Evolutionary conservation across 2,113 vertebrate species (phyloP), one percentile per base, ranked within the genome.

Genomic region (Pollimyrus isidori): DNA sequence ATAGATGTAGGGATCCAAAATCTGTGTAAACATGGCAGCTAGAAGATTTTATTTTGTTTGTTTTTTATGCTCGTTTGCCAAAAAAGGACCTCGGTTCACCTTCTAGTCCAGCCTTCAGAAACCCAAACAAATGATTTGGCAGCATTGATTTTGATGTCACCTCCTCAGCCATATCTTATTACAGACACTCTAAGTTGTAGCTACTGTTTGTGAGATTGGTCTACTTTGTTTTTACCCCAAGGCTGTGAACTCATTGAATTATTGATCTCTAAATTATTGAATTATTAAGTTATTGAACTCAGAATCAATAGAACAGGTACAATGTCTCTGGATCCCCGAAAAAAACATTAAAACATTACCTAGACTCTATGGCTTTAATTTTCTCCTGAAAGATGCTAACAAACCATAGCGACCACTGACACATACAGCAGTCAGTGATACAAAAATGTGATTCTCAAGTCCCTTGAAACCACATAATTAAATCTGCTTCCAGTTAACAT

Each of bases 31-130:
- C 50, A 88, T 13, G 53, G 52, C 23, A 46, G 50, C 80, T 35
- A 23, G 49, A 84, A 89, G 88, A 89, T 84, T 82, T 88, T 83
- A 39, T 83, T 82, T 73, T 82, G 88, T 88, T 76, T 88, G 69
- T 88, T 73, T 88, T 88, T 48, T 35, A 42, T 50, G 4, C 39
- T 23, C n/a, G 76, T 49, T 46, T 42, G 39, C 76, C 39, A 53
- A 84, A 84, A 82, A 53, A n/a, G 69, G 73, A 62, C 52, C 88
- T 80, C 39, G 17, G 17, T 87, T 53, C 39, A 42, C 30, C 76
- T 23, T 52, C 10, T 23, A 58, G 50, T 53, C 50, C 21, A 84
- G 26, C 10, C 52, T 85, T 42, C 21, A 4, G 65, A 39, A 84
- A 45, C 45, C 45, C 21, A 46, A 53, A 73, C 15, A 84, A 58